phyloP scores from a whole-genome alignment of 2,797 vertebrate species.

The Stomatorhinus walkeri region DNA sequence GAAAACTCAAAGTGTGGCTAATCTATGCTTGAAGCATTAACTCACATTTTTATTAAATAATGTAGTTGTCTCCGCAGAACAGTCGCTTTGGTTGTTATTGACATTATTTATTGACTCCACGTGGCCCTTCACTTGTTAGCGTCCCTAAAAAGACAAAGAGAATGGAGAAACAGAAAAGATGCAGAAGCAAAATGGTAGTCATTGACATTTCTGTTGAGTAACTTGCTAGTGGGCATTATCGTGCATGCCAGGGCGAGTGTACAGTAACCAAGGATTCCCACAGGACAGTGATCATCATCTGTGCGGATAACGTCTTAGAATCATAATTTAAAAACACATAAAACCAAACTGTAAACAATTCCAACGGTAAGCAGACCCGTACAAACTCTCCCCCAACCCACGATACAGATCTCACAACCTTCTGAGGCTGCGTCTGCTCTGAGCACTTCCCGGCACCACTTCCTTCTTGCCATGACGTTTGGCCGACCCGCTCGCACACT shows the following conservation, averaged over 20 bases:
- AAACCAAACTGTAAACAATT: conserved; percentile 25
- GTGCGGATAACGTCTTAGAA: conserved; percentile 18
- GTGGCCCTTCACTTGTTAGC: not conserved
- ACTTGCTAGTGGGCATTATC: not conserved
- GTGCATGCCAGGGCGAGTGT: not conserved
- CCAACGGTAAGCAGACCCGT: conserved; percentile 32
- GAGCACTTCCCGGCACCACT: conserved; percentile 79
- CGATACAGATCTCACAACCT: conserved; percentile 59
- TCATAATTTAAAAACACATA: conserved; percentile 50
- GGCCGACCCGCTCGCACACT: conserved; percentile 67
- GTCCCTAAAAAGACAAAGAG: not conserved
- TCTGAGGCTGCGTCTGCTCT: conserved; percentile 84
- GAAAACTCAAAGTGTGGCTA: not conserved
- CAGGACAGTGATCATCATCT: not conserved
- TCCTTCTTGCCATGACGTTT: conserved; percentile 63
- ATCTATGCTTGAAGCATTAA: not conserved
- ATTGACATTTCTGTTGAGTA: conserved; percentile 7
- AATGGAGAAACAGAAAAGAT: conserved; percentile 25
- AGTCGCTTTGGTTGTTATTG: not conserved
- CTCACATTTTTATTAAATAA: not conserved
- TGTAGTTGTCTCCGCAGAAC: not conserved
- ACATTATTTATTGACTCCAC: not conserved
- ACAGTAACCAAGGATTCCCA: not conserved
- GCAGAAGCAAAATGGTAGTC: conserved; percentile 26
- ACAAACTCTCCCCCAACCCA: not conserved